Conservation (phyloP, 2,797 vertebrate species). For the Leptatherina wallacei region DNA sequence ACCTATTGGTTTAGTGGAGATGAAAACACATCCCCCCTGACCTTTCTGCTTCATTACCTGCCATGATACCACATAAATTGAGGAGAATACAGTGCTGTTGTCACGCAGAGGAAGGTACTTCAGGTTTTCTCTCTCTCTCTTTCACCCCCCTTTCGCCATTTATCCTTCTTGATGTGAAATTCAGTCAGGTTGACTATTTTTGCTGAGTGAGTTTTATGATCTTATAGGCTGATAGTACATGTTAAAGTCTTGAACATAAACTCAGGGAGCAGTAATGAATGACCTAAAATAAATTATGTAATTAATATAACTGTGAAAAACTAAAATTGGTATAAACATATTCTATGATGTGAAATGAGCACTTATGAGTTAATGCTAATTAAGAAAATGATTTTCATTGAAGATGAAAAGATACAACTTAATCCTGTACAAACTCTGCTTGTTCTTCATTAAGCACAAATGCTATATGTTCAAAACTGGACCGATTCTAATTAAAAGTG, state of each 20-base stretch:
- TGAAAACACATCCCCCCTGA: constrained; percentile 72
- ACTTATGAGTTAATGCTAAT: no score
- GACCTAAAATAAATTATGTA: not conserved
- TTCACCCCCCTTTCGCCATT: not conserved
- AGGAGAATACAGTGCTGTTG: constrained; percentile 49
- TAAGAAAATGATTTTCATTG: no score
- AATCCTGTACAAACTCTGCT: not conserved
- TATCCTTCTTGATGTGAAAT: not conserved
- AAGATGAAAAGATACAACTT: not conserved
- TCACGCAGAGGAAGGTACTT: constrained; percentile 7
- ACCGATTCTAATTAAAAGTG: not conserved
- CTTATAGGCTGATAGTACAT: not conserved
- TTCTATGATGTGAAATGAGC: not conserved
- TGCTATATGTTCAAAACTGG: not conserved
- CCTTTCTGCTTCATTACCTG: constrained; percentile 78
- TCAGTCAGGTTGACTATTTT: constrained; percentile 2
- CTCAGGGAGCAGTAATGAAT: not conserved
- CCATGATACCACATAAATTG: constrained; percentile 68
- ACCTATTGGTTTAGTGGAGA: constrained; percentile 74
- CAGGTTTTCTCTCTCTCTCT: not conserved
- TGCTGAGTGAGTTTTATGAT: not conserved
- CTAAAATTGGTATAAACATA: not conserved
- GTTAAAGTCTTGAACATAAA: constrained; percentile 1
- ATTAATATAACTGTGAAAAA: not conserved
- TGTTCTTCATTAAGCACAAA: not conserved